Conservation (phyloP, 2,797 vertebrate species). For the Rhinogobio ventralis region DNA sequence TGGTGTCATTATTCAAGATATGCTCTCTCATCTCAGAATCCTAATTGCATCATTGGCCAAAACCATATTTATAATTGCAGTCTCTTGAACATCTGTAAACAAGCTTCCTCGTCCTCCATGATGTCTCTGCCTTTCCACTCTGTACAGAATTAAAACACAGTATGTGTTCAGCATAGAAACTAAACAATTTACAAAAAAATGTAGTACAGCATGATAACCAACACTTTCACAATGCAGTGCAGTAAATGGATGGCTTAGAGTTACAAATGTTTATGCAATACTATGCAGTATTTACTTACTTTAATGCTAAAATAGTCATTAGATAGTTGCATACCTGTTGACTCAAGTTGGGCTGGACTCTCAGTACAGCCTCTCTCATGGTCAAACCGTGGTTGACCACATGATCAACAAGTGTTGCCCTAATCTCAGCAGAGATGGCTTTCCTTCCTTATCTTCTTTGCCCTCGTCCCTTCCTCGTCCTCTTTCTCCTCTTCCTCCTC, state of each 20-base stretch:
- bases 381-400: not conserved
- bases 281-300: constrained; percentile 1
- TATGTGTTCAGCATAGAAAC: not conserved
- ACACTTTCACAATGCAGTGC: not conserved
- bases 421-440: no score
- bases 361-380: no score
- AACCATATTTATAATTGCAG: not conserved
- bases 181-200: no score
- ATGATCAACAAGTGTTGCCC: no score
- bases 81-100: not conserved
- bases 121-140: no score
- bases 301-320: no score
- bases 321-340: no score
- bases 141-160: not conserved
- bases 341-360: no score
- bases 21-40: not conserved
- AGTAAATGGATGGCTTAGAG: constrained; percentile 3
- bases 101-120: no score
- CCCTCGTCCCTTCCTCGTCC: not conserved
- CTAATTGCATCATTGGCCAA: not conserved
- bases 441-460: not conserved
- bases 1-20: not conserved
- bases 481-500: not conserved
- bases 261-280: constrained; percentile 3
- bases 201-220: not conserved